Base-by-base conservation (phyloP, 1,140 invertebrate species). In the Pachypsylla venusta region DNA sequence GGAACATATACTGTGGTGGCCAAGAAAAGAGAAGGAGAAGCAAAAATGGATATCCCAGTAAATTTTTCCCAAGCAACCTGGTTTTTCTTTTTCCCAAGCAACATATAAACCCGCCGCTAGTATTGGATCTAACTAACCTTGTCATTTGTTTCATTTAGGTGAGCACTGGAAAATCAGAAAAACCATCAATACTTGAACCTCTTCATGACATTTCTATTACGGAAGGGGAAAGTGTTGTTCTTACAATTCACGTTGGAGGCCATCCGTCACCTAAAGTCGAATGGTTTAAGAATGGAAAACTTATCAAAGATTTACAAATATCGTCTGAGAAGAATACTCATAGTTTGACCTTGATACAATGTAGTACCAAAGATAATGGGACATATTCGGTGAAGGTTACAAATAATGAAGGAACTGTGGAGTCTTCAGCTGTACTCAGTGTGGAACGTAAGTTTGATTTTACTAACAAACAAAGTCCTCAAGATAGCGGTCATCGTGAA, bases 21-120 rank as follows among this genome's bases (percentile, higher is more conserved):
- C 3, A 85, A 83, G 56, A 96, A 94, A 69, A 77, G 86, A 63
- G 90, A 93, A 73, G 93, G 93, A 22, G 88, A 94, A 77, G 82
- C 89, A 14, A 81, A 79, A 53, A 77, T 90, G 53, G 82, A 84
- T 57, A 85, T 93, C 53, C 81, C 81, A 12, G 70, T 96, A 0
- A 91, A 90, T n/a, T n/a, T n/a, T n/a, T n/a, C n/a, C n/a, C n/a
- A n/a, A n/a, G n/a, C n/a, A n/a, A n/a, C n/a, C n/a, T n/a, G n/a
- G n/a, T n/a, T n/a, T n/a, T n/a, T n/a, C n/a, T n/a, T n/a, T n/a
- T n/a, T n/a, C n/a, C n/a, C n/a, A n/a, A n/a, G n/a, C n/a, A n/a
- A n/a, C n/a, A n/a, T n/a, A n/a, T n/a, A n/a, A n/a, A n/a, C n/a
- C n/a, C n/a, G n/a, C n/a, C n/a, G n/a, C n/a, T n/a, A n/a, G n/a